Conservation (phyloP, 2,797 vertebrate species). For the Luscinia luscinia region DNA sequence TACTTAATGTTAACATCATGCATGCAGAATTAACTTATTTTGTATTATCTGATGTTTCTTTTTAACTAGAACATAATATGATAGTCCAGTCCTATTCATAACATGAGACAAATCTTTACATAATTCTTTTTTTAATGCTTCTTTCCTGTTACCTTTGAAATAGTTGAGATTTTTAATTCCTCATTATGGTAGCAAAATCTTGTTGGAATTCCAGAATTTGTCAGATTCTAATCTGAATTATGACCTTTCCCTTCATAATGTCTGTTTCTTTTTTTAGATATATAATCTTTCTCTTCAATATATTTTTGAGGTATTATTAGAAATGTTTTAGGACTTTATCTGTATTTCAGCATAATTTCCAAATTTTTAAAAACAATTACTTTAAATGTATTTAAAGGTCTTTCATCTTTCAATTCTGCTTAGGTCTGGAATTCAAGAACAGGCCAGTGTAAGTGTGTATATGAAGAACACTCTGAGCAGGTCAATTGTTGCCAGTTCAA, state of each 20-base stretch:
- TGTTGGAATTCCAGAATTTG: neutral
- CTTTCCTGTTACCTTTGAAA: neutral
- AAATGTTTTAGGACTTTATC: neutral
- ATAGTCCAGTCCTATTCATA: neutral
- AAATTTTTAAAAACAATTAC: neutral
- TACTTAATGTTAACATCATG: neutral
- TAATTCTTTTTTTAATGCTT: neutral
- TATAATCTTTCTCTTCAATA: neutral
- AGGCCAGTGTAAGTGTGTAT: constrained; percentile 78
- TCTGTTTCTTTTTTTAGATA: neutral
- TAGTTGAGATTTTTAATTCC: neutral
- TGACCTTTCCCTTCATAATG: neutral
- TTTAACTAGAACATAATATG: neutral
- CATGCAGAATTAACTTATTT: neutral
- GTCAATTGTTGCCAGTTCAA: constrained; percentile 94
- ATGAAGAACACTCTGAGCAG: constrained; percentile 88
- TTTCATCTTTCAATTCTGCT: neutral
- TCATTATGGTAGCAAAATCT: neutral
- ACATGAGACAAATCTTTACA: neutral
- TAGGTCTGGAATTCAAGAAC: constrained; percentile 90
- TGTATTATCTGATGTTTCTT: neutral
- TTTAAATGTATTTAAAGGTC: neutral
- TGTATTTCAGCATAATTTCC: neutral
- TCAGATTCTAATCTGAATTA: neutral
- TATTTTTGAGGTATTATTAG: neutral